Evolutionary conservation across 64 coral and sea anemone genomes (phyloP), one percentile per base, ranked within the genome.

Genomic region (Stylophora pistillata): DNA sequence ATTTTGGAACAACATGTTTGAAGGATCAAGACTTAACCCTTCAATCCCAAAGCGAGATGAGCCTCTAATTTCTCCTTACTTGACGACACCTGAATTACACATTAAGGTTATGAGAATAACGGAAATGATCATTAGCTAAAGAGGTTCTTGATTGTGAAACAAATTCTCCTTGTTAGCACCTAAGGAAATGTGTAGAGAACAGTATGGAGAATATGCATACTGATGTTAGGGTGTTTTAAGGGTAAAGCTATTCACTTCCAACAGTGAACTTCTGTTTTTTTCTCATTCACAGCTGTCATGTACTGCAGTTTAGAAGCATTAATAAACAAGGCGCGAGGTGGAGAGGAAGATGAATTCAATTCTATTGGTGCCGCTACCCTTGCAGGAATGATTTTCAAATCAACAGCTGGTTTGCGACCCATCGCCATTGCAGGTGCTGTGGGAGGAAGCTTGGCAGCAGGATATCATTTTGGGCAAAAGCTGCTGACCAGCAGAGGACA

Each of bases 401-500:
- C 93, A 13, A 99, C 97, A 75, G 96, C 96, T 72, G 92, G 92
- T 20, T n/a, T 98, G n/a, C 71, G 93, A 81, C 89, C 96, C 53
- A 95, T 98, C 58, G 96, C 89, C 16, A 98, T 98, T 5, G 96
- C 96, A 18, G 96, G 92, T 12, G 96, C 93, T 30, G 26, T 98
- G 27, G 96, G 96, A 31, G 96, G 93, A 5, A 84, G 89, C 12
- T 72, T 98, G 75, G 96, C 93, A 18, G 86, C 90, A 27, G 90
- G 90, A 0, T 98, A 98, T 90, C 91, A 95, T 71, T 98, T 98
- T 87, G 93, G 96, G 29, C 93, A 98, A 57, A 98, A 98, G 54
- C 96, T 98, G 61, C 29, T 88, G 47, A 94, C 89, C 34, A 87
- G 93, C 26, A 92, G 87, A 86, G 96, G 96, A 87, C 92, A 91